Percentiles rank a stretch among this genome's conserved stretches.
Evolutionary conservation across 2,113 vertebrate genomes (phyloP).

Genomic region (Forbesichthys agassizii): DNA sequence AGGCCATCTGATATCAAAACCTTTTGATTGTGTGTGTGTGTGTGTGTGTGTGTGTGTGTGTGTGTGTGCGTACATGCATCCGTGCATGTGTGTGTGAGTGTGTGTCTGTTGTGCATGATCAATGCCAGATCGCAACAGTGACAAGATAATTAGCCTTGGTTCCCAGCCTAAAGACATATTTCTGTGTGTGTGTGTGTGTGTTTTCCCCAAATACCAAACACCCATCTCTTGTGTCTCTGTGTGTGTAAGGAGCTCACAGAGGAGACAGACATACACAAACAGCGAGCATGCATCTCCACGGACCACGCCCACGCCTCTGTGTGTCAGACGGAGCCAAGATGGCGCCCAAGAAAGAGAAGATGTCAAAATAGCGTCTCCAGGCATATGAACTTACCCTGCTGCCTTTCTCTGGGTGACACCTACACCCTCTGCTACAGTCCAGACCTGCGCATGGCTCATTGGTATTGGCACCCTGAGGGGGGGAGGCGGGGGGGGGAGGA

Average conservation of each 20-base stretch:
- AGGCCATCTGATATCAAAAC: no score
- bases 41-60: background rate
- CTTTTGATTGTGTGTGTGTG: background rate
- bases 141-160: no score
- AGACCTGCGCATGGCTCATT: conserved; percentile 78
- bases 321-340: background rate
- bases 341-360: background rate
- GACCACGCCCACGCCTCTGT: background rate
- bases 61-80: background rate
- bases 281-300: background rate
- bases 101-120: background rate
- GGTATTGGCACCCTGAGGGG: conserved; percentile 75
- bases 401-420: conserved; percentile 88
- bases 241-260: background rate
- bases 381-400: conserved; percentile 73
- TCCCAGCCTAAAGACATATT: no score
- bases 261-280: background rate
- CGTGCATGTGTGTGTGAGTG: background rate
- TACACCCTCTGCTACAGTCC: conserved; percentile 82
- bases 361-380: background rate
- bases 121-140: background rate
- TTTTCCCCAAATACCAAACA: background rate
- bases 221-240: background rate
- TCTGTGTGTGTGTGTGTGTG: background rate
- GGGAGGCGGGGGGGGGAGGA: conserved; percentile 1